Evolutionary conservation across 2,888 invertebrate genomes (phyloP).

Genomic region (Buathra laborator): DNA sequence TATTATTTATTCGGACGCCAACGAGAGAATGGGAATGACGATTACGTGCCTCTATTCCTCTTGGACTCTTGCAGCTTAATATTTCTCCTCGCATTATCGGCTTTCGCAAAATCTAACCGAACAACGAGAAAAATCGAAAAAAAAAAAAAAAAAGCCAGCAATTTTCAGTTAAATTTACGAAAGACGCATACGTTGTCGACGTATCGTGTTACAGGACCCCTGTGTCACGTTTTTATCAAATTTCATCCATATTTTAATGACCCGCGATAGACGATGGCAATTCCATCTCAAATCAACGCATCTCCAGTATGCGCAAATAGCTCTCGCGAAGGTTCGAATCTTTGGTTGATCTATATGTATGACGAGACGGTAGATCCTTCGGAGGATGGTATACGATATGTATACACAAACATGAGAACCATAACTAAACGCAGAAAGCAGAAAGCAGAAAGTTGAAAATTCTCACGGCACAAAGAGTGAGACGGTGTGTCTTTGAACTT

Average conservation of each 20-base stretch:
- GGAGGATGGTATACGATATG: conserved; percentile 61
- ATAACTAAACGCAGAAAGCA: conserved; percentile 65
- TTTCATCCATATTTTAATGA: neutral
- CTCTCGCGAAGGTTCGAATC: neutral
- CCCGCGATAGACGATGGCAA: neutral
- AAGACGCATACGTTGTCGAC: neutral
- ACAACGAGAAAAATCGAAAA: neutral
- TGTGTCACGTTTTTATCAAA: neutral
- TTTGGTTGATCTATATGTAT: conserved; percentile 17
- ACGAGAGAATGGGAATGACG: conserved; percentile 75
- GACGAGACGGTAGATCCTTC: conserved; percentile 42
- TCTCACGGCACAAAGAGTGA: conserved; percentile 67
- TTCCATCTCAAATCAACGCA: neutral
- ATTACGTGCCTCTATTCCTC: conserved; percentile 70
- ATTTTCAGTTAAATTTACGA: neutral
- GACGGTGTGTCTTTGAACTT: conserved; percentile 75
- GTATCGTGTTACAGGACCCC: neutral
- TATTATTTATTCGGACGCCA: conserved; percentile 77
- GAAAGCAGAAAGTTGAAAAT: conserved; percentile 69
- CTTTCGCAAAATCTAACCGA: neutral
- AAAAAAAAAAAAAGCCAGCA: neutral
- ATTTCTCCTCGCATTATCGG: neutral
- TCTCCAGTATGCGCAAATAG: neutral
- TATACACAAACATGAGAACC: conserved; percentile 65
- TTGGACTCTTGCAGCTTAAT: neutral